phyloP scores from a whole-genome alignment of 2,113 vertebrate species.

The Atrichornis clamosus region DNA sequence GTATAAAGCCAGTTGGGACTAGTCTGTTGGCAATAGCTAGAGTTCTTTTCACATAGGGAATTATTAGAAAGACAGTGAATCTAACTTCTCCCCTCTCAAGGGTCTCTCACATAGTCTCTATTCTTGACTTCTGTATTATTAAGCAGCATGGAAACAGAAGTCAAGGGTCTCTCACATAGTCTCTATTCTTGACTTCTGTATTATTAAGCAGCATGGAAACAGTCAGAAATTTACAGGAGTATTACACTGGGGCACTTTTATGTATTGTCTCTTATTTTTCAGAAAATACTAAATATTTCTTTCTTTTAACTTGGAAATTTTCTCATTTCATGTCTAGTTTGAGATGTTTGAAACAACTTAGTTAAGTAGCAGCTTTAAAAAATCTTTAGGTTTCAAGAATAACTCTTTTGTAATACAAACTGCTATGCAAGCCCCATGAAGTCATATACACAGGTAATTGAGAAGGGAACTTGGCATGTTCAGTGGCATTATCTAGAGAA shows the following conservation, averaged over 20 bases:
- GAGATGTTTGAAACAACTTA: not conserved
- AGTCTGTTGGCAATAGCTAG: conserved; percentile 13
- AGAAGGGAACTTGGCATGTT: not conserved
- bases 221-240: not conserved
- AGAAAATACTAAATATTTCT: not conserved
- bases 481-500: not conserved
- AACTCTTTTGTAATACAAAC: not conserved
- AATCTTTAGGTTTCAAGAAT: not conserved
- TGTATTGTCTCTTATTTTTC: not conserved
- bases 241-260: not conserved
- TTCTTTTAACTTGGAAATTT: not conserved
- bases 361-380: not conserved
- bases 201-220: not conserved
- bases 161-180: not conserved
- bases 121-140: not conserved
- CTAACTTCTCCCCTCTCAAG: not conserved
- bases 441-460: not conserved
- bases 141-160: not conserved
- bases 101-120: not conserved
- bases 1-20: conserved; percentile 50
- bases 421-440: not conserved
- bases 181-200: not conserved
- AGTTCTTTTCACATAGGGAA: conserved; percentile 30
- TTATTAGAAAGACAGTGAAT: conserved; percentile 23
- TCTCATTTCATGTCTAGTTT: not conserved